These are phyloP conservation scores for Thelaira solivaga DNA, from an alignment of 2,888 invertebrate genomes.

Conservation along the genomic window DNA sequence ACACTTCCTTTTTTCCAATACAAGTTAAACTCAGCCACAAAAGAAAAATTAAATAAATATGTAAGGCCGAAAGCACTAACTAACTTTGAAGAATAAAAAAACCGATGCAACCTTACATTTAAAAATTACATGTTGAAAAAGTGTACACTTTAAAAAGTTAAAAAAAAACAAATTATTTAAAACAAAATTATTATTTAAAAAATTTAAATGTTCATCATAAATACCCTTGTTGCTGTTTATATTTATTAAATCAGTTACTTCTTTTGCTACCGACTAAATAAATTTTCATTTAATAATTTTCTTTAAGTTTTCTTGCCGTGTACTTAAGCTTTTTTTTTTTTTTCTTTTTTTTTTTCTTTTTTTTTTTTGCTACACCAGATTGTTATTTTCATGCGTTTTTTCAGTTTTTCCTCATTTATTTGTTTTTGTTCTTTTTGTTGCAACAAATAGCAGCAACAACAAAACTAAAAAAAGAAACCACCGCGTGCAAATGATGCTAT, in stretches of 20 bases:
- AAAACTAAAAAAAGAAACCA: conserved; percentile 60
- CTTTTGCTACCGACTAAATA: too few species aligned
- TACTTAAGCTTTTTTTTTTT: neutral
- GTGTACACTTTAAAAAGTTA: too few species aligned
- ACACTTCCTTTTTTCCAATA: conserved; percentile 63
- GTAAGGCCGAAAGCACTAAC: conserved; percentile 28
- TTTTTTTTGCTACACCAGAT: conserved; percentile 10
- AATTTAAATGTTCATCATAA: too few species aligned
- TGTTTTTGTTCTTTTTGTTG: conserved; percentile 30
- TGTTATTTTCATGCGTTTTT: conserved; percentile 59
- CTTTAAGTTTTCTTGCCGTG: neutral
- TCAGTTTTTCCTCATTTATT: conserved; percentile 31
- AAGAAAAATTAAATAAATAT: neutral
- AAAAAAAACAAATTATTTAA: too few species aligned
- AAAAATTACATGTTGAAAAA: neutral
- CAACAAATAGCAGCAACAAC: conserved; percentile 19
- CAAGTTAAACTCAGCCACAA: neutral
- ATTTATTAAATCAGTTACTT: too few species aligned
- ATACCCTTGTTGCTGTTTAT: too few species aligned
- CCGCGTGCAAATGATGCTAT: conserved; percentile 75
- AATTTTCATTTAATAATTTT: too few species aligned
- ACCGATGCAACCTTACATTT: conserved; percentile 35
- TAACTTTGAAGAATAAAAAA: conserved; percentile 21
- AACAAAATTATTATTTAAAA: too few species aligned
- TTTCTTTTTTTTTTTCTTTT: neutral